Percentiles rank a stretch among this genome's conserved stretches.
Evolutionary conservation across 2,797 vertebrate species (phyloP).

Genomic region (Notolabrus celidotus): DNA sequence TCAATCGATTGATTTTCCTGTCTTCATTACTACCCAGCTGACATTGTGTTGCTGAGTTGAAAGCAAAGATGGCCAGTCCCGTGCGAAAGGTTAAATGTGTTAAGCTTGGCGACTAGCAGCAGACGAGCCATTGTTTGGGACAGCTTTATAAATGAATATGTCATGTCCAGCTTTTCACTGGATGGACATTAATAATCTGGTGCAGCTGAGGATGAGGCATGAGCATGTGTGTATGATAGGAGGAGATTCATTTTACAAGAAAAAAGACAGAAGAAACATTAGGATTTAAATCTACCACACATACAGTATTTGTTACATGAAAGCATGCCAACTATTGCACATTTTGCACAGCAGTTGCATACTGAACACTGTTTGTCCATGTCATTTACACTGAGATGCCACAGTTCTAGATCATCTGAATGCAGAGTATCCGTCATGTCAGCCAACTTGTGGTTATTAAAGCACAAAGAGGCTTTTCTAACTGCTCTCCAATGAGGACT

Average conservation of each 20-base stretch:
- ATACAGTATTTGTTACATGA: not conserved
- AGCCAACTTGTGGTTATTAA: not conserved
- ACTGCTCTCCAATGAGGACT: constrained; percentile 14
- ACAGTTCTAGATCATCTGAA: not conserved
- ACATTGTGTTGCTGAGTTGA: constrained; percentile 63
- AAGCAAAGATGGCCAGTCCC: constrained; percentile 63
- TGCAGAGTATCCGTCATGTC: not conserved
- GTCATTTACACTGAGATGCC: not conserved
- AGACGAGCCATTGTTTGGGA: constrained; percentile 53
- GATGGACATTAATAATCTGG: constrained; percentile 17
- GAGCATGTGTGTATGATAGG: not conserved
- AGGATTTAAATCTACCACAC: not conserved
- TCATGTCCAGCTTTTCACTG: constrained; percentile 41
- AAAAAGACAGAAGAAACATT: no score
- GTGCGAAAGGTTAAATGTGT: constrained; percentile 81
- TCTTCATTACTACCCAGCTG: constrained; percentile 77
- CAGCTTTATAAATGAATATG: constrained; percentile 68
- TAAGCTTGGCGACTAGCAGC: constrained; percentile 57
- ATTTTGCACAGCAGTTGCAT: not conserved
- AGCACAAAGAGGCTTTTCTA: constrained; percentile 12
- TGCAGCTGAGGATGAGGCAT: constrained; percentile 14
- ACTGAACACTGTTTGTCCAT: not conserved
- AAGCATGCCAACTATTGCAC: not conserved
- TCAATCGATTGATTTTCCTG: constrained; percentile 84
- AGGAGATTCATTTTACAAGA: no score